Base-by-base conservation (phyloP, 2,888 invertebrate species). In the Dynastes maya region DNA sequence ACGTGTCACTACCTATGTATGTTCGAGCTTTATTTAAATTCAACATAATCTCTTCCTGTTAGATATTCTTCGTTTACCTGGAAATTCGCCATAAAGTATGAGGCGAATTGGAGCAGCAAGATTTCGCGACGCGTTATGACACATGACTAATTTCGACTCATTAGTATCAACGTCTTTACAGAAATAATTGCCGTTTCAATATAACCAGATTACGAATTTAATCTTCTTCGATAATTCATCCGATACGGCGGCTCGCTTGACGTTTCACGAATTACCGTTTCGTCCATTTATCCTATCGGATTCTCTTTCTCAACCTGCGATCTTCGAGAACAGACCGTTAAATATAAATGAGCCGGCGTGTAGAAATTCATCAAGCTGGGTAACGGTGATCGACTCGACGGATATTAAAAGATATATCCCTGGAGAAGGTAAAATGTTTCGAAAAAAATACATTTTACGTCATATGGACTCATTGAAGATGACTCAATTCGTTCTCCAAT, bases 201-300 rank as follows among this genome's bases (percentile, higher is more conserved):
- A 61, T 72, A 61, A 27, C 40, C 58, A 22, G 61, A 72, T 72
- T 72, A 58, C 61, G 27, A 72, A 61, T 72, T 72, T 72, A 72
- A 72, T 72, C 72, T 72, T 22, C 22, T 72, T 72, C 72, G 58
- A 72, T 72, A 58, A 72, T 61, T 58, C 72, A 72, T 61, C 72
- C 71, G 32, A 58, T 13, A 40, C 13, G 22, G 61, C 68, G 51
- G n/a, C 29, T 71, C 53, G 51, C 58, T 37, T 40, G 71, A 72
- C 71, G 58, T 72, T 72, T 58, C 32, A 32, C 72, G 40, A 61
- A 40, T 72, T 61, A 27, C 72, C 72, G 45, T 72, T 72, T 61
- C 72, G 27, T 58, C 40, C 72, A 72, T 72, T 61, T 61, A 72
- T 72, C 53, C 68, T 27, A 61, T 22, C 11, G 72, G 58, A 72